These are phyloP conservation scores for Marronus borbonicus DNA, from an alignment of 2,888 invertebrate species.

Conservation along the genomic window DNA sequence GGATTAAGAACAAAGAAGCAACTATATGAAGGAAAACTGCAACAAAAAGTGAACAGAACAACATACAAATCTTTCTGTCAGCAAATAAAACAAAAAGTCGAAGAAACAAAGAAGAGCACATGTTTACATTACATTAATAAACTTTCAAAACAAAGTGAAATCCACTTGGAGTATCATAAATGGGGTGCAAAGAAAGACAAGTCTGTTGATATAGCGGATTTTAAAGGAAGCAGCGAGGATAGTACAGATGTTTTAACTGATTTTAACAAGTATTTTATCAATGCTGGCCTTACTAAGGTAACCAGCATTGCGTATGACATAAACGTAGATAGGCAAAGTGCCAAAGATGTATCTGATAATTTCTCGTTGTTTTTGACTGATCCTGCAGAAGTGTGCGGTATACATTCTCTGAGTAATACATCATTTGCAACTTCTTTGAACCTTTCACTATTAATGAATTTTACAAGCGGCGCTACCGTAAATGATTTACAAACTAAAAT, in stretches of 20 bases:
- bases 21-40: not conserved
- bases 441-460: no score
- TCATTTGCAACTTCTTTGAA: no score
- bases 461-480: no score
- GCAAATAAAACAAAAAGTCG: not conserved
- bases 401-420: no score
- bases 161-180: not conserved
- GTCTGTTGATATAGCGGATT: no score
- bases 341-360: not conserved
- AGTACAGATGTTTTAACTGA: no score
- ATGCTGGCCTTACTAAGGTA: not conserved
- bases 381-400: not conserved
- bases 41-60: no score
- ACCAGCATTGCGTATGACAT: not conserved
- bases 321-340: not conserved
- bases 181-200: not conserved
- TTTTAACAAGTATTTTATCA: not conserved
- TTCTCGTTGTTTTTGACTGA: constrained; percentile 16
- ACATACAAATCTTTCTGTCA: no score
- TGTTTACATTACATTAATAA: not conserved
- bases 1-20: not conserved
- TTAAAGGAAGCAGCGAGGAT: no score
- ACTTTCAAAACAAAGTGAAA: not conserved
- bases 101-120: not conserved
- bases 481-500: no score